Evolutionary conservation across 1,140 invertebrate species (phyloP), one percentile per base, ranked within the genome.

Genomic region (Diorhabda elongata): DNA sequence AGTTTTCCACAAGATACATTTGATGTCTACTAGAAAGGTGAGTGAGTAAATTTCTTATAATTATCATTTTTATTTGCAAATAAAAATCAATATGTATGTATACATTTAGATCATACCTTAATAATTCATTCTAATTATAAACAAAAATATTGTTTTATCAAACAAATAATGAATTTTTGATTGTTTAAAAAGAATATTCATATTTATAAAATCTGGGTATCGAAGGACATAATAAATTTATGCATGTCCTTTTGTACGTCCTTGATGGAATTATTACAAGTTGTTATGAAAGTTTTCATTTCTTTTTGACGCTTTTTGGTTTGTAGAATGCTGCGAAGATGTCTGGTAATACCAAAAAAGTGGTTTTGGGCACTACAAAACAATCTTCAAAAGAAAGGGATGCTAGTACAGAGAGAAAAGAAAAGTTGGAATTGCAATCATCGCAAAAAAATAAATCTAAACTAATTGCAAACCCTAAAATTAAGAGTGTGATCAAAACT

Each of bases 11-110:
- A 26, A 26, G 26, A 26, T 26, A 26, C 26, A 26, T 26, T 26
- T 61, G 65, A 76, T 76, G 73, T 74, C 75, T 69, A 71, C 69
- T 45, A 67, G 52, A 61, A 74, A 76, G 71, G 75, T 74, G 64
- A 71, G 66, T 62, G 44, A 11, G 42, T 3, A 43, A 52, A 52
- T n/a, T 8, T 52, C n/a, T 52, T 42, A 58, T 45, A 58, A 42
- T 69, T 42, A 59, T 56, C 11, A 61, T 43, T 65, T 68, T 67
- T 41, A 9, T 61, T 26, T 61, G 52, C 62, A 44, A 59, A 7
- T 65, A 26, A 11, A 63, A 8, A 6, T 42, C 11, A 41, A 11
- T 8, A 58, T 58, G 11, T 8, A 61, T 26, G 26, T 26, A 26
- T 26, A 26, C 26, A 26, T 26, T 26, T 26, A 26, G 26, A 26